These are phyloP conservation scores for Mesorhabditis spiculigera DNA, from an alignment of 2,888 invertebrate species.

Conservation along the genomic window DNA sequence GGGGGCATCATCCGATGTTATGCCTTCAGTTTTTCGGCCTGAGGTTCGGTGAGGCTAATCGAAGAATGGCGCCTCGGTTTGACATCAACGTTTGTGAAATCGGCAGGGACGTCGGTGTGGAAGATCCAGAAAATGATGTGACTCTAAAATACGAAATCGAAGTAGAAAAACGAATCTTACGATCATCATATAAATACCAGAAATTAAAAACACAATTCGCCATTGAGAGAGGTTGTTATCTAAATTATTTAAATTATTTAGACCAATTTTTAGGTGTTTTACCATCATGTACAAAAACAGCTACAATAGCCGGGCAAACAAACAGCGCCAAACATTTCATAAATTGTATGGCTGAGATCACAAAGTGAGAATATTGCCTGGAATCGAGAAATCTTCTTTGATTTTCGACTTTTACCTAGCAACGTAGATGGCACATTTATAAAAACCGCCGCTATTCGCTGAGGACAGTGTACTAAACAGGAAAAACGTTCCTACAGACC, in stretches of 20 bases:
- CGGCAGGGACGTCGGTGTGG: neutral
- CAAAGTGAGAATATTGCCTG: too few relatives aligned
- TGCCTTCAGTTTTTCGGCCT: too few relatives aligned
- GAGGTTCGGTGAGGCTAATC: too few relatives aligned
- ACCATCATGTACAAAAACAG: too few relatives aligned
- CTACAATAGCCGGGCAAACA: too few relatives aligned
- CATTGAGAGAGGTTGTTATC: neutral
- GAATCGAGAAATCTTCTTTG: too few relatives aligned
- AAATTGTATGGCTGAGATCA: too few relatives aligned
- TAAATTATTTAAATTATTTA: constrained; percentile 24
- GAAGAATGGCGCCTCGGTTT: too few relatives aligned
- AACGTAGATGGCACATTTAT: too few relatives aligned
- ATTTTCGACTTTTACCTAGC: too few relatives aligned
- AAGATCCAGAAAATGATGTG: constrained; percentile 1
- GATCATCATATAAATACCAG: constrained; percentile 1
- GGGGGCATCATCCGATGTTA: too few relatives aligned
- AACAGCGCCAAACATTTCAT: too few relatives aligned
- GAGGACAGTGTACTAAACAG: neutral
- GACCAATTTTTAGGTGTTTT: neutral
- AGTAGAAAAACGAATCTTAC: neutral
- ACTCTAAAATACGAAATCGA: neutral
- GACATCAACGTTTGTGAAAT: neutral
- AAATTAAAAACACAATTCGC: neutral
- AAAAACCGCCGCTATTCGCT: neutral
- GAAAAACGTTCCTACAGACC: constrained; percentile 62